A percentile compares a stretch with the other conserved stretches of the same genome.
phyloP scores from a whole-genome alignment of 30 jellyfish, hydroid and myxozoan species.

The Aurelia aurita complex sp. Pacific region DNA sequence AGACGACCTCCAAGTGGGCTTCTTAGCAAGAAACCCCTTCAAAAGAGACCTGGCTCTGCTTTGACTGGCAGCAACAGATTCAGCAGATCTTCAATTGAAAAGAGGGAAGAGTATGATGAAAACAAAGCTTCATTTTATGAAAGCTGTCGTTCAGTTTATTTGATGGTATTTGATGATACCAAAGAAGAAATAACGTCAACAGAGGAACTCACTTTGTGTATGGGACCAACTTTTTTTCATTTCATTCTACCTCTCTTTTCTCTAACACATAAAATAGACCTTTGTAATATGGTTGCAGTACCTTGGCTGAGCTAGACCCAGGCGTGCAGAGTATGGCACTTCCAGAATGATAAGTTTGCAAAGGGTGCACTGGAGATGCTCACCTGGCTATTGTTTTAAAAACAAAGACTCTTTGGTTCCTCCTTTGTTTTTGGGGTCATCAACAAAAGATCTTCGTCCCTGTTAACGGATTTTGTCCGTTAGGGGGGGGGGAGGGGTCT shows the following conservation, averaged over 20 bases:
- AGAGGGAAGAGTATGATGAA: slow-evolving; percentile 43
- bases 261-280: background rate
- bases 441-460: too few relatives aligned
- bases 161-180: slow-evolving; percentile 52
- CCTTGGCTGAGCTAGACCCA: too few relatives aligned
- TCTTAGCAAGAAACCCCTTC: background rate
- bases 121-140: slow-evolving; percentile 53
- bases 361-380: too few relatives aligned
- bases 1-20: background rate
- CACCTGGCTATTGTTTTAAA: too few relatives aligned
- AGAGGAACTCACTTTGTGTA: slow-evolving; percentile 78
- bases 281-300: too few relatives aligned
- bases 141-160: slow-evolving; percentile 58
- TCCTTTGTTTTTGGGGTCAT: too few relatives aligned
- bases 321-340: too few relatives aligned
- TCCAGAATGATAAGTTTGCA: too few relatives aligned
- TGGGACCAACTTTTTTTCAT: background rate
- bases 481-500: too few relatives aligned
- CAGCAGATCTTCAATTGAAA: slow-evolving; percentile 33
- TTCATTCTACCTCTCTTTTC: background rate
- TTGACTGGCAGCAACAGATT: slow-evolving; percentile 8
- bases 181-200: slow-evolving; percentile 76
- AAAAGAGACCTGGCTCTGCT: background rate
- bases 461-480: too few relatives aligned
- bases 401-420: too few relatives aligned